Evolutionary conservation across 2,888 invertebrate species (phyloP).

Genomic region (Dione vanillae): DNA sequence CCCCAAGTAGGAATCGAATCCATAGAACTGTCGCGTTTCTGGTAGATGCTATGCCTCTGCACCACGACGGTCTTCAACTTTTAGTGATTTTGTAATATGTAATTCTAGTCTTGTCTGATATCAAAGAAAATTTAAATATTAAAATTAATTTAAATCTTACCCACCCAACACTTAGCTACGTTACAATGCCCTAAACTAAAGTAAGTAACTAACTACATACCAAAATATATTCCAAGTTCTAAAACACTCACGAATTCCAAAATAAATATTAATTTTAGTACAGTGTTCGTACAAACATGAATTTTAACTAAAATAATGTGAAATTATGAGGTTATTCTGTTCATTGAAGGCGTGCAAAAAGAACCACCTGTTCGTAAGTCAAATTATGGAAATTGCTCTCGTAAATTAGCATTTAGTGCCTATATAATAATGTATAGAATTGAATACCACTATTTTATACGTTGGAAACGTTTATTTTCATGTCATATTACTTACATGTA

Average conservation of each 20-base stretch:
- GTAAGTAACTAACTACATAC: not conserved
- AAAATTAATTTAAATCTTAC: no score
- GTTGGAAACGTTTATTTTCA: not conserved
- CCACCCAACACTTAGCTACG: not conserved
- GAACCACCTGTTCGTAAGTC: slow-evolving; percentile 37
- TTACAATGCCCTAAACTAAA: not conserved
- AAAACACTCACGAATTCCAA: slow-evolving; percentile 4
- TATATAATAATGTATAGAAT: slow-evolving; percentile 8
- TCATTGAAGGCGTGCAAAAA: slow-evolving; percentile 36
- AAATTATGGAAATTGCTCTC: not conserved
- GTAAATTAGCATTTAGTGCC: slow-evolving; percentile 14
- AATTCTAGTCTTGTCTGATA: no score
- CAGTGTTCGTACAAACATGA: slow-evolving; percentile 14
- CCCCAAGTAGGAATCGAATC: no score
- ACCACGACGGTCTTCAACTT: no score
- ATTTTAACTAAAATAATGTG: slow-evolving; percentile 31
- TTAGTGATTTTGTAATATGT: no score
- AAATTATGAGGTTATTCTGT: slow-evolving; percentile 37
- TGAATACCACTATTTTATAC: not conserved
- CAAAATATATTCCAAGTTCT: not conserved
- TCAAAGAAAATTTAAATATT: no score
- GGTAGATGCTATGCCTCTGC: no score
- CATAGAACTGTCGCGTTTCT: no score
- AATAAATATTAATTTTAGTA: slow-evolving; percentile 27
- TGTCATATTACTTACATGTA: not conserved